Base-by-base conservation (phyloP, 2,113 vertebrate species). In the Engraulis encrasicolus region DNA sequence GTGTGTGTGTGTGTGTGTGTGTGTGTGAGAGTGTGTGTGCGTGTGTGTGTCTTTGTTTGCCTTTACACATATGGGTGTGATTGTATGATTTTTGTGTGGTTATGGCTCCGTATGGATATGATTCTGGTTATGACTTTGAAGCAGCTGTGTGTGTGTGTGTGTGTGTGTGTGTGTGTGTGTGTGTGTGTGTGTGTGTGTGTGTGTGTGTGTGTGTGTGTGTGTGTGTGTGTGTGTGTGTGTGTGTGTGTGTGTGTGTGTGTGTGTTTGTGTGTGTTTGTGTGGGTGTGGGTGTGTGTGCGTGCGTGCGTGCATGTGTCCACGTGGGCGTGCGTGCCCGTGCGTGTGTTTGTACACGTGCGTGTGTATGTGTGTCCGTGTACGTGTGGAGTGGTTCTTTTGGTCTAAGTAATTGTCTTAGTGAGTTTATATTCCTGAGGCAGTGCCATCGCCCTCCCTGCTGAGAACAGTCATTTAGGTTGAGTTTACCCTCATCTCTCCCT, bases 391-490 rank as follows among this genome's bases (percentile, higher is more conserved):
- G 61, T 1, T 19, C 23, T 71, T 71, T 14, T 71, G 61, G 61
- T 71, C 14, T 27, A 34, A 27, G n/a, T 31, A 71, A 71, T 34
- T 71, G 61, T 2, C 27, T 31, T 71, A 71, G 61, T 71, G 61
- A 31, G 61, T 71, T 71, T 9, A 31, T 71, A 71, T 34, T 71
- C 61, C 34, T 12, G n/a, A 71, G 61, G 61, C 61, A 9, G 61
- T 34, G 23, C 61, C 61, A 71, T 71, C 61, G 34, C 9, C 23
- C 7, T 1, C 27, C 61, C 61, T 71, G 61, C 23, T 71, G 61
- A 71, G 61, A 71, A 12, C 23, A 71, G 61, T 71, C 61, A 71
- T 71, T 71, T 71, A 71, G 61, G 61, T 71, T 71, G 61, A 31
- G 61, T 71, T 71, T 71, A 71, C 61, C 61, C 12, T 71, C 15